Base-by-base conservation (phyloP, 2,797 vertebrate species). In the Mionectes olivaceus region DNA sequence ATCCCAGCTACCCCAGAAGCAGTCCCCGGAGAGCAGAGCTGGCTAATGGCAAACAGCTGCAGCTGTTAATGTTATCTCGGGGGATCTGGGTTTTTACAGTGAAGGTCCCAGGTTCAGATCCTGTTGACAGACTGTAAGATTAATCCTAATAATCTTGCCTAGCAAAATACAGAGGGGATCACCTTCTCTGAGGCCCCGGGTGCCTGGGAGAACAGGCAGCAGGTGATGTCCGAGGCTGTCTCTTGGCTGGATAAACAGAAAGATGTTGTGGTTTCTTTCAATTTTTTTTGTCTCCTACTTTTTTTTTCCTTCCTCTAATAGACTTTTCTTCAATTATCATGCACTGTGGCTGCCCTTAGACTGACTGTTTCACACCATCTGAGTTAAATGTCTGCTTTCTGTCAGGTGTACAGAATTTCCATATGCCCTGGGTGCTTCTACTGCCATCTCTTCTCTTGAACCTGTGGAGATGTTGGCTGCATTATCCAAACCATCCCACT, bases 11-110 rank as follows among this genome's bases (percentile, higher is more conserved):
- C 59, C 47, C 83, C 39, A 95, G 90, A 63, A 95, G 80, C 83
- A 67, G 44, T 69, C 80, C 24, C 69, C 0, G 3, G 87, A 76
- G 88, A 91, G 25, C 39, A 28, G 22, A 41, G 60, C 79, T 94
- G 73, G 78, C n/a, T 92, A 81, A 95, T 93, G 81, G 87, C 75
- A 91, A 93, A 88, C 91, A 95, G 87, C 95, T 92, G 89, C 83
- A 91, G 55, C n/a, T 63, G 52, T 67, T 93, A 74, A 39, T 59
- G 24, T 47, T 65, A 7, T 81, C 95, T 86, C 12, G 0, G 46
- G 83, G 76, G 82, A 76, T 56, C 43, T 27, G 47, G 43, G 57
- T 19, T 96, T 76, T 75, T 81, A 67, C 44, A 67, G 61, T 8
- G 73, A 73, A 63, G 89, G 83, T 76, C 74, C 55, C 55, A 79